Evolutionary conservation across 2,113 vertebrate species (phyloP).

Genomic region (Brienomyrus longianalis): DNA sequence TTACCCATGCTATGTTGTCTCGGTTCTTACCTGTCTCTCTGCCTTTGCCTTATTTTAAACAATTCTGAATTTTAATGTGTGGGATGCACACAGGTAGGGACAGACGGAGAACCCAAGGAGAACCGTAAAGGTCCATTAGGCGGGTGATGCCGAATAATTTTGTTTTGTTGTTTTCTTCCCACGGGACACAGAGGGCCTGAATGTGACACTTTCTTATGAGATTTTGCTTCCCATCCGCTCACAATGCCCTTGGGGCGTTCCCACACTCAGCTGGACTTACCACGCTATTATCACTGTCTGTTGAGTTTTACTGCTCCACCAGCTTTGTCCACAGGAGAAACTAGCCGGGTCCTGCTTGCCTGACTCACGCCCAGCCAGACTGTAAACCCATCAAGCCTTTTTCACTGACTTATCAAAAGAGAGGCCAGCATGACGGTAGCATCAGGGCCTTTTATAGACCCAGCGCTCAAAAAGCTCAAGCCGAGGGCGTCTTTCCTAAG

Average conservation of each 20-base stretch:
- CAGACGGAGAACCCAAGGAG: neutral
- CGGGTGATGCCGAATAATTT: neutral
- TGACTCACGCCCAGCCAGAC: neutral
- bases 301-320: neutral
- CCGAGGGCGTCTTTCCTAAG: neutral
- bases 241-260: neutral
- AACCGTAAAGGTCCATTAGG: neutral
- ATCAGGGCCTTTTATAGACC: neutral
- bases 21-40: neutral
- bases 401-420: neutral
- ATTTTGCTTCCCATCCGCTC: neutral
- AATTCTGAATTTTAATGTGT: neutral
- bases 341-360: neutral
- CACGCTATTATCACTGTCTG: neutral
- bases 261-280: neutral
- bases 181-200: neutral
- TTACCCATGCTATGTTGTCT: neutral
- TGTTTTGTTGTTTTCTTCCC: neutral
- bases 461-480: neutral
- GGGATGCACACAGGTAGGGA: neutral
- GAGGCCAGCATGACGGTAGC: neutral
- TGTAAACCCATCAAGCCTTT: neutral
- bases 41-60: neutral
- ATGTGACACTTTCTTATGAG: neutral
- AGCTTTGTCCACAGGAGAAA: neutral